Base-by-base conservation (phyloP, 2,113 vertebrate genomes). In the Xiphophorus hellerii region DNA sequence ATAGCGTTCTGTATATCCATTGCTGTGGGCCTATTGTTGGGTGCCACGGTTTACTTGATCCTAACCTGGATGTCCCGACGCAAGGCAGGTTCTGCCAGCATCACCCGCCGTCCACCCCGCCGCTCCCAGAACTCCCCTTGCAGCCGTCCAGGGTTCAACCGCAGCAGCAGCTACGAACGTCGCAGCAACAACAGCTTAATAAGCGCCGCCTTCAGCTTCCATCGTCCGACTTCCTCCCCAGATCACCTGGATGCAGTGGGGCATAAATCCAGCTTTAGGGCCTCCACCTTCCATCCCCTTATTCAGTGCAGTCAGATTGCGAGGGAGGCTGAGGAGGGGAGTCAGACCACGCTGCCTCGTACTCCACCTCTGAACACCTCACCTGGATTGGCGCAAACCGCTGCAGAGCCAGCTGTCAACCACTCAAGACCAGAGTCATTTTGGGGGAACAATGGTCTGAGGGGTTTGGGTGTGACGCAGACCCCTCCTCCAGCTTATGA, bases 241-340 rank as follows among this genome's bases (percentile, higher is more conserved):
- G 97, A 99, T 31, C 96, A 95, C 71, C 89, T 94, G 1, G 97
- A 97, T 72, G 95, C 95, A 2, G 94, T 96, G 58, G 96, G 96
- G 5, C 95, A 97, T 69, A 98, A 99, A 89, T 94, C 96, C 64
- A 98, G 96, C 86, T 98, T 99, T 91, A 92, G 96, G 0, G 96
- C 96, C 0, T 99, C 97, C 4, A 99, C 98, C 15, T 99, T 99
- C 90, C 97, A 99, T 81, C 98, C 97, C 0, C 96, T 98, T 9
- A 89, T 98, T 65, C 97, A 98, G 78, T 96, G 95, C 31, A 96
- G 96, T 68, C 96, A 97, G 7, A 95, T 97, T 1, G 95, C 96
- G 0, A 94, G 96, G 17, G 96, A 98, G 81, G 96, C 94, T 0
- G 97, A 97, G 77, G 93, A 93, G n/a, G 93, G 92, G 11, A 96